Percentiles rank a stretch among this genome's conserved stretches.
These are phyloP conservation scores for Clavelina lepadiformis DNA, from an alignment of 23 tunicate genomes.

Conservation along the genomic window DNA sequence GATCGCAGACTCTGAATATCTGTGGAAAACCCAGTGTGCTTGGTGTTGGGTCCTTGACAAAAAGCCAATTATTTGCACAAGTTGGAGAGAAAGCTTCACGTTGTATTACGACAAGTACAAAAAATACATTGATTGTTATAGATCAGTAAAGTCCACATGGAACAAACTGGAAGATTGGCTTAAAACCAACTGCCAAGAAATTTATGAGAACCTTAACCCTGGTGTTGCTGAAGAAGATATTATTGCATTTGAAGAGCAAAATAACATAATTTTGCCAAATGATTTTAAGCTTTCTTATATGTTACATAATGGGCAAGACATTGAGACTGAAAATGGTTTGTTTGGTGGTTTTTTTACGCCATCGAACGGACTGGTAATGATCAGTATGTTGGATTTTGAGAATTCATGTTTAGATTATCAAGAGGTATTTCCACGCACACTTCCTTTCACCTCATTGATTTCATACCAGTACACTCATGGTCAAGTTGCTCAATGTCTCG, in stretches of 20 bases:
- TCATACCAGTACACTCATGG: too few species aligned
- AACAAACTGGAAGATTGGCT: conserved; percentile 13
- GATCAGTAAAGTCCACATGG: conserved; percentile 22
- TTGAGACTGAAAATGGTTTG: conserved; percentile 7
- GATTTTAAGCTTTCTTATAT: conserved; percentile 31
- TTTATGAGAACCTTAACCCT: conserved; percentile 8
- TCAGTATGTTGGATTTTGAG: conserved; percentile 8
- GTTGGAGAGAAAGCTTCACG: conserved; percentile 36
- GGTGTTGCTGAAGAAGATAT: conserved; percentile 21
- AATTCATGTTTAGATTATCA: not conserved
- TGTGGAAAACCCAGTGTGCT: conserved; percentile 22
- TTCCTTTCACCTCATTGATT: conserved; percentile 21
- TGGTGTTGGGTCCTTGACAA: conserved; percentile 3
- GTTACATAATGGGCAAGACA: conserved; percentile 30
- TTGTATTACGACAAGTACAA: not conserved
- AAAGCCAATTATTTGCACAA: not conserved
- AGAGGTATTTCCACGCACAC: not conserved
- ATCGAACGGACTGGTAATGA: not conserved
- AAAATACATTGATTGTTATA: conserved; percentile 13
- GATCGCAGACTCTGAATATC: not conserved
- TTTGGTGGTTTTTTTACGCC: conserved; percentile 35
- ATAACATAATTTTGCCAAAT: conserved; percentile 13
- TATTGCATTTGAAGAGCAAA: conserved; percentile 13
- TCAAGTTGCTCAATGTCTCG: conserved; percentile 6
- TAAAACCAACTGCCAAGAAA: conserved; percentile 18